A percentile compares a stretch with the other conserved stretches of the same genome.
phyloP scores from a whole-genome alignment of 2,888 invertebrate genomes.

The Gasteruption jaculator region DNA sequence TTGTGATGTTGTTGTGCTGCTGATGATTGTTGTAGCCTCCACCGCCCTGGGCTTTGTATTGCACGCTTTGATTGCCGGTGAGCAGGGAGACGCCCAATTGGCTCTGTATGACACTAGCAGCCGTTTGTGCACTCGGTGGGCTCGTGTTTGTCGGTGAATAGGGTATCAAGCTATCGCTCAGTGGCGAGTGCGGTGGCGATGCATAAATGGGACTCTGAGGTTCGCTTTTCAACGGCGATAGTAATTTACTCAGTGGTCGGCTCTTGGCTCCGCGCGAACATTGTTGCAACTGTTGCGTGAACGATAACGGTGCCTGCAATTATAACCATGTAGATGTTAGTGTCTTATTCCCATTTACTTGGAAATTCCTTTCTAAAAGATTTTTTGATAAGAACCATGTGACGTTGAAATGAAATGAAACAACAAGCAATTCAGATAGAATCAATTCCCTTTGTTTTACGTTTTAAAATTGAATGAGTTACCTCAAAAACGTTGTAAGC shows the following conservation, averaged over 20 bases:
- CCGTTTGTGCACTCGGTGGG: conserved; percentile 47
- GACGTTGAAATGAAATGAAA: neutral
- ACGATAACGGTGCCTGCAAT: conserved; percentile 67
- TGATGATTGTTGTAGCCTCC: conserved; percentile 41
- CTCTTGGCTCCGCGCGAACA: conserved; percentile 68
- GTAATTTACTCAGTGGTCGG: conserved; percentile 61
- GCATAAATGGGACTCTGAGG: conserved; percentile 74
- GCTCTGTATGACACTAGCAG: conserved; percentile 47
- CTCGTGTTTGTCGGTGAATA: conserved; percentile 49
- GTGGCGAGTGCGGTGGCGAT: conserved; percentile 72
- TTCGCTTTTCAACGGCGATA: conserved; percentile 62
- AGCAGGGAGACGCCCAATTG: conserved; percentile 46
- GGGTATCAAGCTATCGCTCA: conserved; percentile 58
- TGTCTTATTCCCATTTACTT: conserved; percentile 42
- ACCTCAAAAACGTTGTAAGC: too few relatives aligned
- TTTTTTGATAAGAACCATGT: neutral
- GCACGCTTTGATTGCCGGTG: conserved; percentile 43
- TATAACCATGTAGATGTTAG: conserved; percentile 29
- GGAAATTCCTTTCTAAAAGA: too few relatives aligned
- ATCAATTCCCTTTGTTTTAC: too few relatives aligned
- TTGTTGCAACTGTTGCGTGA: conserved; percentile 88
- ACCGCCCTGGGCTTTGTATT: conserved; percentile 40
- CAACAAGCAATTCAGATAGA: neutral
- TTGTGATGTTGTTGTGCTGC: too few relatives aligned
- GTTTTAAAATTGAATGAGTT: too few relatives aligned